Evolutionary conservation across 64 coral and sea anemone species (phyloP), one percentile per base, ranked within the genome.

Genomic region (Actinia tenebrosa): DNA sequence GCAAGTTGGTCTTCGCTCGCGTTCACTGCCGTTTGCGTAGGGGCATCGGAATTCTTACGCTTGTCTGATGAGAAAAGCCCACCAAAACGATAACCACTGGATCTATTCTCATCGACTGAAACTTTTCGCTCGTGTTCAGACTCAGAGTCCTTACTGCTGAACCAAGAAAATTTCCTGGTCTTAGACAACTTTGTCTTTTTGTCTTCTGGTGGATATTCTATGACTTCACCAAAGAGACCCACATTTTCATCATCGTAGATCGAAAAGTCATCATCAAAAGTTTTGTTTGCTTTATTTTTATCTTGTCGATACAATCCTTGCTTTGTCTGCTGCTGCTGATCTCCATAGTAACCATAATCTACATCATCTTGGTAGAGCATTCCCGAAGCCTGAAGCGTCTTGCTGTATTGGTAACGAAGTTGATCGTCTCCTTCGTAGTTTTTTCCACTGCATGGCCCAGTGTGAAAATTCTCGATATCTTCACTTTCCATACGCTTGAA

Each of bases 401-500:
- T 59, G 60, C 83, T 85, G 19, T 85, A 85, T 43, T 85, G 54
- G 16, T 85, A 85, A 3, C 83, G 19, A 16, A 55, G 60, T 26
- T 85, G 83, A 64, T 85, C 83, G 56, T 85, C 83, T 17, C 17
- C 50, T 85, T 85, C 83, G 30, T 85, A 43, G 17, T 64, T 60
- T 23, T 17, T 3, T 53, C 54, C 53, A 54, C 23, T 85, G 16
- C 55, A 64, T 8, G 83, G 83, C n/a, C 83, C 83, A 5, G 42
- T 60, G 83, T 59, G 83, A 43, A 27, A 85, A 42, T 64, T 64
- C 15, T 54, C 54, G 20, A 6, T 45, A 15, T 85, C 83, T 44
- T 59, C 50, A 64, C 83, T 85, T 64, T 85, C 83, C 50, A 20
- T 56, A 44, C 83, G 83, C 23, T 85, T 85, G 27, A 85, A 85